A percentile compares a stretch with the other conserved stretches of the same genome.
These are phyloP conservation scores for Orthonychiurus folsomi DNA, from an alignment of 2,888 invertebrate genomes.

Conservation along the genomic window DNA sequence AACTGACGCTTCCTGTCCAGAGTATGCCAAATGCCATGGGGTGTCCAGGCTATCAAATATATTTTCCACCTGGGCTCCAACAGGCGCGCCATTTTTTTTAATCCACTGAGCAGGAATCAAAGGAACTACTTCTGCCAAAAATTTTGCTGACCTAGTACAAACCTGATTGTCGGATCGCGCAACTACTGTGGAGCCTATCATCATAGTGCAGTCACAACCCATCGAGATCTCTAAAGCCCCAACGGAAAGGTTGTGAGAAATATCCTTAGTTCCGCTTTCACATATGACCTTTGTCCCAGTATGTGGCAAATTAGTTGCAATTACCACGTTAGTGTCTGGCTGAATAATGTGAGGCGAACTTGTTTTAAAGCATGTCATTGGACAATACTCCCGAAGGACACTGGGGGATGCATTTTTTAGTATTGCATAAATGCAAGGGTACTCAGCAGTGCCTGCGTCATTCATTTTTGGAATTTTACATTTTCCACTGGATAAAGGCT, in stretches of 20 bases:
- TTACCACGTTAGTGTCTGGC: neutral
- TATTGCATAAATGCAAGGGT: neutral
- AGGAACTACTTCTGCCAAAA: neutral
- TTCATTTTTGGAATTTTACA: neutral
- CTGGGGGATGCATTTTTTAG: neutral
- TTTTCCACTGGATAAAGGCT: neutral
- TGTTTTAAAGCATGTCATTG: neutral
- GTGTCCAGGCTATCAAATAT: neutral
- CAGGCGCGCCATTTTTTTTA: neutral
- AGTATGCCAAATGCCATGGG: neutral
- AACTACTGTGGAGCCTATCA: neutral
- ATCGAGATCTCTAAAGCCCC: neutral
- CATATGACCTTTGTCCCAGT: neutral
- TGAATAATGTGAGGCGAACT: neutral
- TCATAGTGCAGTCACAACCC: neutral
- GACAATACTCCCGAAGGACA: neutral
- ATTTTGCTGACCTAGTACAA: neutral
- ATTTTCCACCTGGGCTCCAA: neutral
- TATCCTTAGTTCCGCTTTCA: neutral
- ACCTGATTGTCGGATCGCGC: neutral
- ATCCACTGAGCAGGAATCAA: neutral
- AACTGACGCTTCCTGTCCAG: neutral
- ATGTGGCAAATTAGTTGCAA: neutral
- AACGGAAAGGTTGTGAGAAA: neutral
- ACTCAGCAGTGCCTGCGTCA: neutral